Percentiles rank a stretch among this genome's conserved stretches.
Conservation (phyloP, 2,888 invertebrate genomes). For the Diplolepis rosae region DNA sequence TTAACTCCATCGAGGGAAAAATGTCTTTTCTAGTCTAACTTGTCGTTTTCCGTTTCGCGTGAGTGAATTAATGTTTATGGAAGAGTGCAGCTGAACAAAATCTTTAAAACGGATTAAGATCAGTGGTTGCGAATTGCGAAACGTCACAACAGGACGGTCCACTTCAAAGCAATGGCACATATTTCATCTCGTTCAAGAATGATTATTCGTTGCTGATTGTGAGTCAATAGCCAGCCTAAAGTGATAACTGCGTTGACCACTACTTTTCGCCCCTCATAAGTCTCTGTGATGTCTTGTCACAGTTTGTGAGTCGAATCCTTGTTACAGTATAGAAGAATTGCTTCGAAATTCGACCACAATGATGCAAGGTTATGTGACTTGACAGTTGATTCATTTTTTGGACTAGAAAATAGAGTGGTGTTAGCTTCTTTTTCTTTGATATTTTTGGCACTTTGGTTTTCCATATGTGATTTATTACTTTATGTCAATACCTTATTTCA, state of each 20-base stretch:
- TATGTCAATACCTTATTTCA: neutral
- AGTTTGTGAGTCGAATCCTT: conserved; percentile 2
- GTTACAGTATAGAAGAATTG: conserved; percentile 22
- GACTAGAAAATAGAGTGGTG: neutral
- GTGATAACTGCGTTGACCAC: conserved; percentile 40
- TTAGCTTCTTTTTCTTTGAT: neutral
- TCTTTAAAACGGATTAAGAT: conserved; percentile 32
- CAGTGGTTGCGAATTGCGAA: conserved; percentile 65
- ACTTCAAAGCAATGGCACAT: conserved; percentile 54
- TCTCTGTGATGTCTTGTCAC: conserved; percentile 31
- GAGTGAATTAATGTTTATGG: conserved; percentile 49
- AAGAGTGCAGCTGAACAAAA: conserved; percentile 42
- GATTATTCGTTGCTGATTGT: conserved; percentile 21
- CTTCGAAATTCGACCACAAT: conserved; percentile 12
- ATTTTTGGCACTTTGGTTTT: neutral
- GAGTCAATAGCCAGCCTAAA: conserved; percentile 34
- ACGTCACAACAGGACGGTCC: conserved; percentile 59
- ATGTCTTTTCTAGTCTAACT: conserved; percentile 50
- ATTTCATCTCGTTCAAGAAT: conserved; percentile 17
- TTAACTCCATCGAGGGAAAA: conserved; percentile 46
- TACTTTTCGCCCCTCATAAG: conserved; percentile 29
- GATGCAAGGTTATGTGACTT: conserved; percentile 30
- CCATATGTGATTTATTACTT: neutral
- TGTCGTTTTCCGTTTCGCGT: conserved; percentile 48
- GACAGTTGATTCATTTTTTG: conserved; percentile 22